Base-by-base conservation (phyloP, 2,113 vertebrate species). In the Aspidoscelis tigris region DNA sequence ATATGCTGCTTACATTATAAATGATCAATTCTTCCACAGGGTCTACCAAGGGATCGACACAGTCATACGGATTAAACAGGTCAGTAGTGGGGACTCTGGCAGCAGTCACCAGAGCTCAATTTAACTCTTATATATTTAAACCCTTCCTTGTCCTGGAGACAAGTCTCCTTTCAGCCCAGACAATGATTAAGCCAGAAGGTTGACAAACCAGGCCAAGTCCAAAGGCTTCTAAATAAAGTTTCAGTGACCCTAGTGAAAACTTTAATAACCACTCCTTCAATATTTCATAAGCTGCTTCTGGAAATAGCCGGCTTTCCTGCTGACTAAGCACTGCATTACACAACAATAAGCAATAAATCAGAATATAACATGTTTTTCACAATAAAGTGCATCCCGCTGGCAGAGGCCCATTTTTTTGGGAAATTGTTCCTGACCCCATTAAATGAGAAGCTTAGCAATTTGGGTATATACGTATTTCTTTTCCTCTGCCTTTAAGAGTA, bases 261-360 rank as follows among this genome's bases (percentile, higher is more conserved):
- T 41, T 82, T 87, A 89, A 93, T 87, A 90, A 92, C 90, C 89
- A 53, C 53, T 74, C 75, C 43, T 87, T 91, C 82, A 92, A 89
- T 92, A 91, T 93, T 93, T 93, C 83, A 92, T 12, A 80, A 88
- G 68, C 69, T 86, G 26, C 61, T 92, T 94, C 58, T 86, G 65
- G 84, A 7, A 89, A 88, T 91, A 90, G 47, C 75, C 86, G 22
- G 75, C n/a, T 88, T 92, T 89, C 61, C 78, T 69, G 86, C 82
- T 78, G 83, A 90, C 81, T 87, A 88, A 88, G 55, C 78, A 89
- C 71, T 53, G 82, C 84, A 84, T 84, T 89, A 85, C n/a, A 70
- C 24, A 92, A 86, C 76, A 85, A 61, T 50, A 80, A 89, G 64
- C 76, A 87, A 76, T 91, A 90, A 86, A 86, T 88, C 75, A 77